These are phyloP conservation scores for Cephus nigrinus DNA, from an alignment of 2,888 invertebrate genomes.

Conservation along the genomic window DNA sequence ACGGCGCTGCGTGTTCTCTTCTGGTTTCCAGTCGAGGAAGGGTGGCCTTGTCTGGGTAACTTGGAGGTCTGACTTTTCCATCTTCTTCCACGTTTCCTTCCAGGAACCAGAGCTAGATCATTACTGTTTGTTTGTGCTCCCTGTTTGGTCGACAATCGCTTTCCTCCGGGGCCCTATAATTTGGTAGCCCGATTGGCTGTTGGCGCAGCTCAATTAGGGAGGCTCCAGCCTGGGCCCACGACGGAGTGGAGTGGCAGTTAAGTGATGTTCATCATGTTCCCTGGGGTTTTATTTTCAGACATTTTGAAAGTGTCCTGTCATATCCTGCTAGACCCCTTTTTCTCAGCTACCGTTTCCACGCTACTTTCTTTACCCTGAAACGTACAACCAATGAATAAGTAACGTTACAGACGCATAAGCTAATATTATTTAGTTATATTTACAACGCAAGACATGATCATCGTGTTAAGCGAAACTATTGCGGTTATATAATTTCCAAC, in stretches of 20 bases:
- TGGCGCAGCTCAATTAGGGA: slow-evolving; percentile 47
- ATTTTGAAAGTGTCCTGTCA: slow-evolving; percentile 51
- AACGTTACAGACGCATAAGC: no score
- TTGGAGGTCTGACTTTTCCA: neutral
- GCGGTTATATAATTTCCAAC: neutral
- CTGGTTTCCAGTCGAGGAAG: neutral
- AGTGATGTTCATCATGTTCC: slow-evolving; percentile 16
- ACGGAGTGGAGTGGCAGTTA: slow-evolving; percentile 26
- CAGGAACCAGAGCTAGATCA: slow-evolving; percentile 7
- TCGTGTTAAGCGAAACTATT: neutral
- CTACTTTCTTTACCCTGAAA: neutral
- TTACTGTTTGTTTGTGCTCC: slow-evolving; percentile 36
- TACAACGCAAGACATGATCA: neutral
- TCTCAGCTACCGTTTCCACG: neutral
- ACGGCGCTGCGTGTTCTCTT: neutral
- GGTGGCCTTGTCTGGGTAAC: neutral
- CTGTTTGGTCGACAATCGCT: slow-evolving; percentile 28
- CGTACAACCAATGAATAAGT: neutral
- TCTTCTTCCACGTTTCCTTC: neutral
- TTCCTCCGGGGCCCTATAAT: slow-evolving; percentile 42
- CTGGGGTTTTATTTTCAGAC: slow-evolving; percentile 33
- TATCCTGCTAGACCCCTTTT: slow-evolving; percentile 39
- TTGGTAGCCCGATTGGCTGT: slow-evolving; percentile 42
- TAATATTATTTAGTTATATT: no score
- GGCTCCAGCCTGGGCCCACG: slow-evolving; percentile 15